A percentile compares a stretch with the other conserved stretches of the same genome.
Conservation (phyloP, 2,113 vertebrate genomes). For the Pseudopodoces humilis region DNA sequence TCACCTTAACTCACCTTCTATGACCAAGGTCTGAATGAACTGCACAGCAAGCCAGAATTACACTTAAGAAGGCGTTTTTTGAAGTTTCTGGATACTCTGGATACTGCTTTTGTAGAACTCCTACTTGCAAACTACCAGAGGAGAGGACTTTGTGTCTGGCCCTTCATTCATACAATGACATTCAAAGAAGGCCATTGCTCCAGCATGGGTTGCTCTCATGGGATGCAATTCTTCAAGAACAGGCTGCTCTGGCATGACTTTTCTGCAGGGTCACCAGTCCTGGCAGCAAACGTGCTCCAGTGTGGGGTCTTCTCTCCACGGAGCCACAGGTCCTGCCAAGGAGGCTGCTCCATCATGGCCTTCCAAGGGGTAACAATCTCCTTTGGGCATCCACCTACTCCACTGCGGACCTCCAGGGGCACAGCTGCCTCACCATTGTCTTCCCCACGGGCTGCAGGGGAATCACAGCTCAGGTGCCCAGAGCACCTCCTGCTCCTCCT, state of each 20-base stretch:
- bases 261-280: neutral
- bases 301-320: fast-evolving
- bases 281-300: neutral
- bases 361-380: neutral
- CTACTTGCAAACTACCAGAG: neutral
- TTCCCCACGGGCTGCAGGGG: neutral
- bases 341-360: neutral
- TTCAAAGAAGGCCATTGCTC: neutral
- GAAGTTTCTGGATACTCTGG: neutral
- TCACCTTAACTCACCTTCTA: neutral
- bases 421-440: neutral
- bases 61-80: neutral
- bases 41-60: neutral
- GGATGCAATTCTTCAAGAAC: neutral
- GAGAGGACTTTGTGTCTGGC: neutral
- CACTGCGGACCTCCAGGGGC: neutral
- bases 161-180: neutral
- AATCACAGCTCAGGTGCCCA: fast-evolving
- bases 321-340: neutral
- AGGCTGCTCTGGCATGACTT: neutral
- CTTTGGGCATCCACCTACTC: neutral
- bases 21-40: neutral
- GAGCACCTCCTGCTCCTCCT: neutral
- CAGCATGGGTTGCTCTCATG: neutral
- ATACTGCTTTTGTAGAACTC: neutral